phyloP scores from a whole-genome alignment of 2,888 invertebrate genomes.

The Eupelmus urozonus region DNA sequence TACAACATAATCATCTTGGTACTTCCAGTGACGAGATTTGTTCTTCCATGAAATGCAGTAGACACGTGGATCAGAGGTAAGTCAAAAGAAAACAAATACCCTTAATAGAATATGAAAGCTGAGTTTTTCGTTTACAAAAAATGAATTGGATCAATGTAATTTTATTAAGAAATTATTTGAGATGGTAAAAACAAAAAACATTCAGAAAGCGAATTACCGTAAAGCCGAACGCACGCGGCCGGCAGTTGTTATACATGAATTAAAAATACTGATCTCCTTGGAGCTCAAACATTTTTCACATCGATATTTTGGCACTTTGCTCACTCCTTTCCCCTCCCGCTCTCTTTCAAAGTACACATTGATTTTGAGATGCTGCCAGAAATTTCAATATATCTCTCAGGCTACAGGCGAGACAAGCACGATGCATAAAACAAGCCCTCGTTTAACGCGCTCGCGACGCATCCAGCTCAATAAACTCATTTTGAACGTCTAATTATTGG shows the following conservation, averaged over 20 bases:
- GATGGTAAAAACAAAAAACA: neutral
- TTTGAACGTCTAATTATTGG: constrained; percentile 37
- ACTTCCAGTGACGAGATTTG: constrained; percentile 49
- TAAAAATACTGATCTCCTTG: constrained; percentile 10
- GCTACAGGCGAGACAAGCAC: neutral
- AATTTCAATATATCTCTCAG: constrained; percentile 34
- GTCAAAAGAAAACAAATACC: neutral
- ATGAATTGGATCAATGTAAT: too few relatives aligned
- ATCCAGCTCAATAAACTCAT: constrained; percentile 37
- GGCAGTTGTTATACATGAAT: neutral
- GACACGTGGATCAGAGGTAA: constrained; percentile 59
- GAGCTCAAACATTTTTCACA: constrained; percentile 18
- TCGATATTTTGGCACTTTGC: constrained; percentile 18
- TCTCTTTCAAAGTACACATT: neutral
- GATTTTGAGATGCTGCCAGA: constrained; percentile 52
- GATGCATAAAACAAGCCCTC: neutral
- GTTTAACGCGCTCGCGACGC: neutral
- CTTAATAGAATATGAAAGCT: too few relatives aligned
- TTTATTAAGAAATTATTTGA: too few relatives aligned
- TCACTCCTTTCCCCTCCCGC: neutral
- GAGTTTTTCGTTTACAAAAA: too few relatives aligned
- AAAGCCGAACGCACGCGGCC: too few relatives aligned
- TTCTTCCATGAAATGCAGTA: constrained; percentile 61
- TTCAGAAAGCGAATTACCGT: neutral
- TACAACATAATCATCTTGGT: constrained; percentile 40